A percentile compares a stretch with the other conserved stretches of the same genome.
Evolutionary conservation across 2,888 invertebrate genomes (phyloP).

Genomic region (Nesidiocoris tenuis): DNA sequence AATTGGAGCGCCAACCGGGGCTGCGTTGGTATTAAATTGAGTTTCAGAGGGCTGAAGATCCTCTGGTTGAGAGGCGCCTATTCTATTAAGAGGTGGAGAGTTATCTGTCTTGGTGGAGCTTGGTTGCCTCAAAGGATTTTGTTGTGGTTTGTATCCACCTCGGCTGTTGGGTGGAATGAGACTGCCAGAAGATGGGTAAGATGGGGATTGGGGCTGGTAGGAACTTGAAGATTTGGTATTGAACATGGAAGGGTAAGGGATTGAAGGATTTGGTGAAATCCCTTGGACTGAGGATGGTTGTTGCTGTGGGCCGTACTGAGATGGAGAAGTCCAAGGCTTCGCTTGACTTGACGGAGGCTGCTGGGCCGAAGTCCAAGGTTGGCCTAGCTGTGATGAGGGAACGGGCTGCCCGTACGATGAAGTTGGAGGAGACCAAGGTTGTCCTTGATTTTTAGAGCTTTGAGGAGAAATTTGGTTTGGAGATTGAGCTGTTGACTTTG

Average conservation of each 20-base stretch:
- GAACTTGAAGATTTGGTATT: not conserved
- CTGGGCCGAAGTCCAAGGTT: not conserved
- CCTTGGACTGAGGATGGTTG: not conserved
- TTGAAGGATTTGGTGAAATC: not conserved
- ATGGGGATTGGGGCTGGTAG: slow-evolving; percentile 1
- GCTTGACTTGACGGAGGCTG: not conserved
- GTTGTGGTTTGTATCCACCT: slow-evolving; percentile 23
- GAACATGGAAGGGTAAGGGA: slow-evolving; percentile 41
- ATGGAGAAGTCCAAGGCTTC: not conserved
- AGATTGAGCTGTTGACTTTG: not conserved
- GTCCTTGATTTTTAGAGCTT: not conserved
- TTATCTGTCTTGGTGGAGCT: not conserved
- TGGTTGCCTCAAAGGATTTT: slow-evolving; percentile 21
- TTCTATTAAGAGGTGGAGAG: not conserved
- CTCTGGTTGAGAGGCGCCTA: not conserved
- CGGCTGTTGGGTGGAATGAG: slow-evolving; percentile 17
- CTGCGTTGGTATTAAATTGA: not conserved
- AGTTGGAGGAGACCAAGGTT: not conserved
- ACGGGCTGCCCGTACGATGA: not conserved
- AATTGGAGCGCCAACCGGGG: not conserved
- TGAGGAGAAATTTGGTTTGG: not conserved
- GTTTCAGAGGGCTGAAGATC: not conserved
- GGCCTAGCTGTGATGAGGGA: not conserved
- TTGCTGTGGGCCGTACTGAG: not conserved
- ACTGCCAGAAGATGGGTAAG: slow-evolving; percentile 18